phyloP scores from a whole-genome alignment of 2,113 vertebrate species.

The Colinus virginianus region DNA sequence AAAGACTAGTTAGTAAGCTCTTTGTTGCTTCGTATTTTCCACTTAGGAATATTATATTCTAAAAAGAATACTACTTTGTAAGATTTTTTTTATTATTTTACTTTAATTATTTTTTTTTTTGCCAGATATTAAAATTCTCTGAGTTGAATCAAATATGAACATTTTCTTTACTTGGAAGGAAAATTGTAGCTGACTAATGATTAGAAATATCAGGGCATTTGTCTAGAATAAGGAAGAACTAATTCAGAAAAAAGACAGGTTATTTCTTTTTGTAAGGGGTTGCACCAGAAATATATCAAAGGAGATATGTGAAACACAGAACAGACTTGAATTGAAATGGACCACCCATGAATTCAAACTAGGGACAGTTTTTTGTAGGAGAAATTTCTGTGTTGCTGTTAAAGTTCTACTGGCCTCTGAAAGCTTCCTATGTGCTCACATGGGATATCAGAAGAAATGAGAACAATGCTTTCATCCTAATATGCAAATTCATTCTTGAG shows the following conservation, averaged over 20 bases:
- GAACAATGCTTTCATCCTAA: not conserved
- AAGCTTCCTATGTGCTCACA: not conserved
- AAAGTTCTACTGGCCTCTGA: not conserved
- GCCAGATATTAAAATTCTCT: not conserved
- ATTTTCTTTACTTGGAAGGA: not conserved
- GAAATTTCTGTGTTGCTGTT: not conserved
- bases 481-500: not conserved
- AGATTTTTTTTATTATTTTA: too few relatives aligned
- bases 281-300: not conserved
- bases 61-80: slow-evolving; percentile 12
- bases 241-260: not conserved
- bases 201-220: not conserved
- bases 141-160: not conserved
- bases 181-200: not conserved
- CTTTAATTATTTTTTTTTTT: too few relatives aligned
- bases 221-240: not conserved
- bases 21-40: slow-evolving; percentile 60
- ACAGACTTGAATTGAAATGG: not conserved
- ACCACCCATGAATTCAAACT: not conserved
- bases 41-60: slow-evolving; percentile 28
- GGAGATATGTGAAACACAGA: not conserved
- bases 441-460: not conserved
- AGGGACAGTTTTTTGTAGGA: not conserved
- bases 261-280: not conserved
- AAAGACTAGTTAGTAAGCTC: slow-evolving; percentile 1